A percentile compares a stretch with the other conserved stretches of the same genome.
Conservation (phyloP, 2,797 vertebrate genomes). For the Oreortyx pictus region DNA sequence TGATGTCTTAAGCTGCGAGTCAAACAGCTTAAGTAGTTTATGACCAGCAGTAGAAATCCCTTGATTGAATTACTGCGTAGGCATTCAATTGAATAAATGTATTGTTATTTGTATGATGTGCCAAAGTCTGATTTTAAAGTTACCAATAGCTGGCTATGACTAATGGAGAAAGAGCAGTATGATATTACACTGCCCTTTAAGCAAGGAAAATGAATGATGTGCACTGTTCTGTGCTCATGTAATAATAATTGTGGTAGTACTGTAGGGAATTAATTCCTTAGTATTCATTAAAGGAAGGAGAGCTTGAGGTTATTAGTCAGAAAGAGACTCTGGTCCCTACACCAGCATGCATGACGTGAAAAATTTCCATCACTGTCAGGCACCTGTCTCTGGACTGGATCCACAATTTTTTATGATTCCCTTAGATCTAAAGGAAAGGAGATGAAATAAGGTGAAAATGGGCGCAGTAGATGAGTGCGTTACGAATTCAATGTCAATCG, state of each 20-base stretch:
- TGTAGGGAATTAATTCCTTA: conserved; percentile 20
- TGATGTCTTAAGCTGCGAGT: conserved; percentile 47
- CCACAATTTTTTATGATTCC: background rate
- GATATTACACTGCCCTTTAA: conserved; percentile 12
- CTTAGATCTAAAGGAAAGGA: background rate
- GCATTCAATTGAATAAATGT: conserved; percentile 62
- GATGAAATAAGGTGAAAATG: background rate
- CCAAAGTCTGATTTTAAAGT: conserved; percentile 43
- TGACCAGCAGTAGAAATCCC: conserved; percentile 36
- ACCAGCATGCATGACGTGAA: background rate
- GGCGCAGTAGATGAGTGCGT: accelerated
- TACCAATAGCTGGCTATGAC: conserved; percentile 32
- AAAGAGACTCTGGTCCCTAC: background rate
- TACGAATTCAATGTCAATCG: background rate
- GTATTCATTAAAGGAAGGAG: background rate
- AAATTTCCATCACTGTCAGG: background rate
- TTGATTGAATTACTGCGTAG: conserved; percentile 59
- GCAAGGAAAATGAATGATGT: conserved; percentile 39
- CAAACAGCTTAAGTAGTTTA: conserved; percentile 49
- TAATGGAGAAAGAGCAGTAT: conserved; percentile 44
- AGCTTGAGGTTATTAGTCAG: background rate
- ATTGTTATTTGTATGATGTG: conserved; percentile 61
- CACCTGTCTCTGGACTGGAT: background rate
- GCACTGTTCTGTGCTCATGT: background rate
- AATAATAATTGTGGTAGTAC: conserved; percentile 28